phyloP scores from a whole-genome alignment of 2,888 invertebrate genomes.

The Plagodis dolabraria region DNA sequence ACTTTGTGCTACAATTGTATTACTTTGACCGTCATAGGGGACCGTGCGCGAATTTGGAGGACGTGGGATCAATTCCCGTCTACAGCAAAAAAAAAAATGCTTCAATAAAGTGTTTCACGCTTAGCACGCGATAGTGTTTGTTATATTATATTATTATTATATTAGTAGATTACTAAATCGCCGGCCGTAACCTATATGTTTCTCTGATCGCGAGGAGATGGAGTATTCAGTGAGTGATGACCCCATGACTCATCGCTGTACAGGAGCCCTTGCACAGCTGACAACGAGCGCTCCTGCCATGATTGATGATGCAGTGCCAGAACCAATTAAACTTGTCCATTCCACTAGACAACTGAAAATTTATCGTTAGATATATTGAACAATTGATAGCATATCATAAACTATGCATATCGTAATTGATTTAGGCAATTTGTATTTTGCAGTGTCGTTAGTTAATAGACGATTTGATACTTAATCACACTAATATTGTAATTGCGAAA shows the following conservation, averaged over 20 bases:
- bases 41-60: no score
- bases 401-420: slow-evolving; percentile 11
- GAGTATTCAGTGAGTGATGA: slow-evolving; percentile 27
- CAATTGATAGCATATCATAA: slow-evolving; percentile 15
- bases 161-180: no score
- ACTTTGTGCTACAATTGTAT: no score
- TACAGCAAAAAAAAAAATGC: no score
- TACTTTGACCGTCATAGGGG: no score
- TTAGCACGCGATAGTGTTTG: no score
- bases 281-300: slow-evolving; percentile 61
- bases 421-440: background rate
- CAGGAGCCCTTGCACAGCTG: slow-evolving; percentile 44
- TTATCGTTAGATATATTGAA: slow-evolving; percentile 55
- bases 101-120: no score
- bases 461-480: background rate
- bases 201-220: slow-evolving; percentile 12
- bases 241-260: slow-evolving; percentile 31
- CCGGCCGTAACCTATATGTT: slow-evolving; percentile 1
- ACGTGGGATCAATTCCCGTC: no score
- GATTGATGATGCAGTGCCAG: slow-evolving; percentile 70
- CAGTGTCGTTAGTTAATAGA: background rate
- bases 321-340: slow-evolving; percentile 80
- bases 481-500: no score
- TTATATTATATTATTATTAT: no score
- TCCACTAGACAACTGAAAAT: slow-evolving; percentile 65